Conservation (phyloP, 2,888 invertebrate genomes). For the Lasioglossum villosulum region DNA sequence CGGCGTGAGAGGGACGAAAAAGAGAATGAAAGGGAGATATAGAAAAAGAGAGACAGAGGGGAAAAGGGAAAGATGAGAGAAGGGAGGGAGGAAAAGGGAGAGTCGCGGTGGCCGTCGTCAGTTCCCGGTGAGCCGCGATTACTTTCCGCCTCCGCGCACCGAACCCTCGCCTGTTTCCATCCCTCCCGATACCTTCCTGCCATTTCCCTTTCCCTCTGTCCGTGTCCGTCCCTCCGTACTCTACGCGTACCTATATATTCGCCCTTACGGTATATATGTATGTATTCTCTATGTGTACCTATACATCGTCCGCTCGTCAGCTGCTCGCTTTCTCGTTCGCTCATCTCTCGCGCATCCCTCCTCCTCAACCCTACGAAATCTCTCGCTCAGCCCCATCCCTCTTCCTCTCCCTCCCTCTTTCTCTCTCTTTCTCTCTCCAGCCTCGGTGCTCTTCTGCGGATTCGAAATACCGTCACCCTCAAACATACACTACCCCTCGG, state of each 20-base stretch:
- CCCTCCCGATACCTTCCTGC: constrained; percentile 81
- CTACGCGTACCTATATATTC: constrained; percentile 53
- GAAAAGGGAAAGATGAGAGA: neutral
- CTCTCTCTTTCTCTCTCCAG: constrained; percentile 22
- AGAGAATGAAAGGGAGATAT: neutral
- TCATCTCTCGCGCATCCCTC: constrained; percentile 68
- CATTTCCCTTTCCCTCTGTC: constrained; percentile 71
- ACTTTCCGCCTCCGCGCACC: constrained; percentile 87
- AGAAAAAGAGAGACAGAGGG: constrained; percentile 7
- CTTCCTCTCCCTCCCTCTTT: neutral
- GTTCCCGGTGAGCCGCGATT: constrained; percentile 81
- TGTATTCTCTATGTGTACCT: constrained; percentile 39
- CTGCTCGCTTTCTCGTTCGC: constrained; percentile 83
- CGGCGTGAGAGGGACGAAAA: neutral
- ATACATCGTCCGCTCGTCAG: constrained; percentile 77
- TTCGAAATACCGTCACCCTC: constrained; percentile 70
- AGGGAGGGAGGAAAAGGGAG: neutral
- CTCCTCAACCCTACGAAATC: constrained; percentile 63
- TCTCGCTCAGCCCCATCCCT: constrained; percentile 35
- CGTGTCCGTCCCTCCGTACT: constrained; percentile 68
- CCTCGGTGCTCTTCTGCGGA: constrained; percentile 29
- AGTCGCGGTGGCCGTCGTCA: constrained; percentile 59
- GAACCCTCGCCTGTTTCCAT: constrained; percentile 83
- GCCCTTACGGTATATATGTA: constrained; percentile 55
- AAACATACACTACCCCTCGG: constrained; percentile 47